Conservation (phyloP, 2,113 vertebrate species). For the Oryzias curvinotus region DNA sequence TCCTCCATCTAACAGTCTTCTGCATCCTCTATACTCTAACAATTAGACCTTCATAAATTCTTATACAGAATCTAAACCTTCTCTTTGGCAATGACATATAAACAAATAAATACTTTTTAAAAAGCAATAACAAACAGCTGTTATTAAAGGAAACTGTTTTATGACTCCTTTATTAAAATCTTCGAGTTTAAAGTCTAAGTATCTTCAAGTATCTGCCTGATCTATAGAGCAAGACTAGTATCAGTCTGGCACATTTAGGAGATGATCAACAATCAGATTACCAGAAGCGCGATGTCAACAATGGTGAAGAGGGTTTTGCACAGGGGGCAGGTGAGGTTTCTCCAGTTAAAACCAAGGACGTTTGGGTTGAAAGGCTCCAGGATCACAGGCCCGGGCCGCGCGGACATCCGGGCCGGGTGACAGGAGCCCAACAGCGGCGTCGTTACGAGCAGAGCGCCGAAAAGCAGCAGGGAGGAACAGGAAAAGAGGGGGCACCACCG, state of each 20-base stretch:
- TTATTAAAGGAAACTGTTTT: background rate
- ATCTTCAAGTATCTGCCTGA: too few species aligned
- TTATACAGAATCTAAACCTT: too few species aligned
- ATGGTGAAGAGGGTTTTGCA: constrained; percentile 80
- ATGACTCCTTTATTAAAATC: too few species aligned
- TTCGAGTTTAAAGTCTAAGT: too few species aligned
- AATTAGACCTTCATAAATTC: too few species aligned
- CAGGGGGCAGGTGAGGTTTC: constrained; percentile 76
- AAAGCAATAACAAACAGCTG: too few species aligned
- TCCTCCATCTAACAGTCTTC: too few species aligned
- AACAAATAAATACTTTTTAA: too few species aligned
- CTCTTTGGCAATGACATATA: too few species aligned
- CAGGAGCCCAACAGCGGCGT: constrained; percentile 16
- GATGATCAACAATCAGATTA: constrained; percentile 46
- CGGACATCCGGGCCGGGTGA: constrained; percentile 24
- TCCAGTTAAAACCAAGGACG: constrained; percentile 69
- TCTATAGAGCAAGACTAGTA: background rate
- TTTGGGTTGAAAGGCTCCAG: constrained; percentile 31
- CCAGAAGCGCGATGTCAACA: constrained; percentile 81
- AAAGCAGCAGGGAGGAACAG: constrained; percentile 8
- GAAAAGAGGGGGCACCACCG: background rate
- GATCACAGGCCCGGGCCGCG: constrained; percentile 12
- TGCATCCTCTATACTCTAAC: too few species aligned
- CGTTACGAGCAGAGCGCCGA: constrained; percentile 18
- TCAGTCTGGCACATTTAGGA: too few species aligned